These are phyloP conservation scores for Eumaeus atala DNA, from an alignment of 1,140 invertebrate species.

Conservation along the genomic window DNA sequence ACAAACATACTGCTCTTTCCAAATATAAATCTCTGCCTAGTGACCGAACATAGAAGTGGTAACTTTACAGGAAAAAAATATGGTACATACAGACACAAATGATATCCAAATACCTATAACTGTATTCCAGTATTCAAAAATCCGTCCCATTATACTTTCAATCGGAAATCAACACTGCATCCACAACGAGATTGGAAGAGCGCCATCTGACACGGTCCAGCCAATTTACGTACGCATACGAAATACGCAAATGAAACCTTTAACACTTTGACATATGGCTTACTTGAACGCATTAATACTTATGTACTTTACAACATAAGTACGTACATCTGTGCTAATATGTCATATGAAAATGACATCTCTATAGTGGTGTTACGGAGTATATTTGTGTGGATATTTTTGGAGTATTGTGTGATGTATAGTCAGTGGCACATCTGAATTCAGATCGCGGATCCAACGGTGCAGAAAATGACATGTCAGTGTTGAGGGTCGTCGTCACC, in stretches of 20 bases:
- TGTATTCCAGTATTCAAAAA: no score
- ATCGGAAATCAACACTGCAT: constrained; percentile 33
- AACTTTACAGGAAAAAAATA: no score
- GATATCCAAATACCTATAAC: no score
- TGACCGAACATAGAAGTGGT: no score
- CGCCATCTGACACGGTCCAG: constrained; percentile 26
- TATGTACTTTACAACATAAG: neutral
- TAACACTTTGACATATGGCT: constrained; percentile 22
- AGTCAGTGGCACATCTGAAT: constrained; percentile 37
- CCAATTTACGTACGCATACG: constrained; percentile 5
- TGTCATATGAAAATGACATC: neutral
- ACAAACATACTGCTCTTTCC: no score
- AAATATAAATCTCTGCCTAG: no score
- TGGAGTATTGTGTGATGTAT: constrained; percentile 21
- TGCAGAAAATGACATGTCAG: constrained; percentile 58
- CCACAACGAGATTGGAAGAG: constrained; percentile 30
- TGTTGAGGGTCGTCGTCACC: constrained; percentile 18
- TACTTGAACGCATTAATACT: constrained; percentile 8
- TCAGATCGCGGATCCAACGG: constrained; percentile 31
- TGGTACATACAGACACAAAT: no score
- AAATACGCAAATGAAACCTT: constrained; percentile 12
- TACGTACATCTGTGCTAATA: neutral
- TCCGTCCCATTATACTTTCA: constrained; percentile 21
- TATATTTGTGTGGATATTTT: constrained; percentile 15
- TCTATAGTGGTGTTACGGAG: neutral